These are phyloP conservation scores for Falcaria lacertinaria DNA, from an alignment of 2,888 invertebrate species.

Conservation along the genomic window DNA sequence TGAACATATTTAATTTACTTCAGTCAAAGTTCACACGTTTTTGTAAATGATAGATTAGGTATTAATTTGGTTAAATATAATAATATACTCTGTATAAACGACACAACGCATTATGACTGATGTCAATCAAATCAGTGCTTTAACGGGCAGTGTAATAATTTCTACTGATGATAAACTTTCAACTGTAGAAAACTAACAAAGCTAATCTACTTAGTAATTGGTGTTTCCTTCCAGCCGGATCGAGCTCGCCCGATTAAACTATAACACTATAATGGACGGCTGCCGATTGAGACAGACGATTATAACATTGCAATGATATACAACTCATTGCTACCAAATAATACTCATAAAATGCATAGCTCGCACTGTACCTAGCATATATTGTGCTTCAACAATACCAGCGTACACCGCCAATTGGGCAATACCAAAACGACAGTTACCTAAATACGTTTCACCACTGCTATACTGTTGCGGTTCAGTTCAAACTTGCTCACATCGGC, in stretches of 20 bases:
- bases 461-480: not conserved
- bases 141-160: too few species aligned
- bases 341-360: conserved; percentile 35
- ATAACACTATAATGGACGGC: conserved; percentile 31
- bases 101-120: conserved; percentile 16
- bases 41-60: conserved; percentile 8
- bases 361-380: conserved; percentile 45
- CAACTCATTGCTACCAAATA: conserved; percentile 9
- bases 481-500: not conserved
- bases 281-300: conserved; percentile 25
- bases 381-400: conserved; percentile 45
- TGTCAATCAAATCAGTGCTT: too few species aligned
- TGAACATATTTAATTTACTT: conserved; percentile 39
- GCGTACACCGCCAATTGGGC: conserved; percentile 20
- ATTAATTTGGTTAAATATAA: conserved; percentile 8
- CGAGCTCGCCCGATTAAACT: too few species aligned
- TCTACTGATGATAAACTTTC: conserved; percentile 4
- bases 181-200: conserved; percentile 12
- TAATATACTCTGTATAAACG: conserved; percentile 36
- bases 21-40: not conserved
- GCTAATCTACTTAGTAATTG: conserved; percentile 3
- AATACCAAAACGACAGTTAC: too few species aligned
- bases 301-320: conserved; percentile 8
- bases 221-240: too few species aligned
- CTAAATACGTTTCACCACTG: too few species aligned